These are phyloP conservation scores for Paracentrotus lividus DNA, from an alignment of 53 echinoderm and acorn worm genomes.

Conservation along the genomic window DNA sequence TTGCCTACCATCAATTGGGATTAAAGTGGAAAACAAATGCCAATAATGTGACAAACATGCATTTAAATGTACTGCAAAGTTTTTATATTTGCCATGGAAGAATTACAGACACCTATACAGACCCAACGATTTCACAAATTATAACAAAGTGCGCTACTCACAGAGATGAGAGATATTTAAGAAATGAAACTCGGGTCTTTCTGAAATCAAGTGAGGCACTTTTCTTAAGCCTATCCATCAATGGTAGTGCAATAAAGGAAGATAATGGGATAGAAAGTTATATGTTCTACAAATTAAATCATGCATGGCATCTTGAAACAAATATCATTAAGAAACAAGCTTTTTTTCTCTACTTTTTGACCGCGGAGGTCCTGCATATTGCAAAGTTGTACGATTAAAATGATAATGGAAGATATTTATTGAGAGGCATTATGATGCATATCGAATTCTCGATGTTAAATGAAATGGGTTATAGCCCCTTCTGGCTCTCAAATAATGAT, in stretches of 20 bases:
- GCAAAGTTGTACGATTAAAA: not conserved
- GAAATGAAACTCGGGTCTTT: slow-evolving; percentile 4
- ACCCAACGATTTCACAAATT: not conserved
- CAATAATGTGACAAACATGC: not conserved
- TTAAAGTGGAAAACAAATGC: not conserved
- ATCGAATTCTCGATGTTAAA: too few relatives aligned
- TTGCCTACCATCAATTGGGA: not conserved
- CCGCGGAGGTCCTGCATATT: not conserved
- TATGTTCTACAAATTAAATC: not conserved
- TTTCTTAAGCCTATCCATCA: slow-evolving; percentile 59
- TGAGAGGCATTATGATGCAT: too few relatives aligned
- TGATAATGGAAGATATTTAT: not conserved
- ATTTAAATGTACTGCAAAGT: not conserved
- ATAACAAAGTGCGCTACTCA: slow-evolving; percentile 38
- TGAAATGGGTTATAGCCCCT: too few relatives aligned
- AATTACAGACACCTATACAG: not conserved
- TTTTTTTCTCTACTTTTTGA: not conserved
- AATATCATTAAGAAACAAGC: not conserved
- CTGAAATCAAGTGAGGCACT: slow-evolving; percentile 39
- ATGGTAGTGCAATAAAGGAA: not conserved
- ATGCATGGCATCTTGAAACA: not conserved
- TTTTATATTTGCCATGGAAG: not conserved
- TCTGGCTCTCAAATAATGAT: too few relatives aligned
- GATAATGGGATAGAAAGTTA: not conserved
- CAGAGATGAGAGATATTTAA: slow-evolving; percentile 51